Evolutionary conservation across 2,113 vertebrate genomes (phyloP), one percentile per base, ranked within the genome.

Genomic region (Atherinomorus stipes): DNA sequence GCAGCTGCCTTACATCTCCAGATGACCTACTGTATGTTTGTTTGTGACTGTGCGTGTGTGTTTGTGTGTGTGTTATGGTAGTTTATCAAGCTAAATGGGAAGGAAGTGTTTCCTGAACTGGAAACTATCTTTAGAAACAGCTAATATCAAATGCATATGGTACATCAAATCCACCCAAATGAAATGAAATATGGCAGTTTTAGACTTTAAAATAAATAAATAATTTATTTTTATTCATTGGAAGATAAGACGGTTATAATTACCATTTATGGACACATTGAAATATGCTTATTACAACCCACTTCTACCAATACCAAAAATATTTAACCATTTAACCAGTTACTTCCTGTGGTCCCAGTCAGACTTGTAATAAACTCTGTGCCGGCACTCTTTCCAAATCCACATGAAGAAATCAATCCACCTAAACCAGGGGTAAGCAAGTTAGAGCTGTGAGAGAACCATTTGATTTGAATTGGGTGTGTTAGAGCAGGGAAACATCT

Each of bases 1-100:
- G 74, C 84, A 89, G 88, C 87, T 87, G 86, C 64, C 64, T 71
- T 49, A 78, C 67, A 69, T 89, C 52, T 80, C 61, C 66, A 84
- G 69, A 80, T 21, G 42, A 54, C 44, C 22, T 23, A 16, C 74
- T 81, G 50, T 60, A 67, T 56, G 66, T 66, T 64, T 80, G 47
- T 60, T 40, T 81, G 68, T 81, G 53, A 57, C 62, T 54, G 66
- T 66, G 47, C 56, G 45, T 81, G 68, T 31, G 28, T 31, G 28
- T 31, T 3, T 31, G 28, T 31, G 28, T 31, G 28, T 73, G 57
- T 67, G 42, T 59, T 25, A 45, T 11, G 61, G 54, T 40, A 11
- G 50, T 76, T 67, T n/a, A 37, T 76, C 58, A 42, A 2, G 1
- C 57, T 49, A 42, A 57, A 53, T 0, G 16, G 58, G 57, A 71